Base-by-base conservation (phyloP, 2,113 vertebrate species). In the Psittacula cyanocephala region DNA sequence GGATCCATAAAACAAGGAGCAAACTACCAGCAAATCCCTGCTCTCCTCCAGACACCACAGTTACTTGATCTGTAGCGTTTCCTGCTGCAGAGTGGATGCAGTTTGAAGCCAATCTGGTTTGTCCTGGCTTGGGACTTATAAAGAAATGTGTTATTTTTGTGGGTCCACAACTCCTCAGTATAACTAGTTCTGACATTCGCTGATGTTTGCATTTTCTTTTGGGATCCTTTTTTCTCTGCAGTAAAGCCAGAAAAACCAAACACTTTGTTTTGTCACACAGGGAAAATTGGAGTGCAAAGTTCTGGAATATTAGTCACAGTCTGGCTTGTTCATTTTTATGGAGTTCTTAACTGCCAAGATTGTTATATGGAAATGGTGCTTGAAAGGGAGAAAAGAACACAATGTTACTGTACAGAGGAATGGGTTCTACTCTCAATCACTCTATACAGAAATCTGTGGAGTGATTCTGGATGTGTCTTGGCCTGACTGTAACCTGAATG, bases 301-400 rank as follows among this genome's bases (percentile, higher is more conserved):
- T 96, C 94, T 97, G 95, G 97, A 97, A 97, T 97, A 97, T 97
- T 97, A 97, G 94, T 97, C 97, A 97, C 87, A 96, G 91, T 88
- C 96, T 97, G 97, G 96, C 96, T 93, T 96, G 68, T 50, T 92
- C 94, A 53, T 76, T 95, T 96, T 96, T 95, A 95, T 95, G 96
- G 91, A 93, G 65, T 59, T 92, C 71, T 46, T 91, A 85, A 88
- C 87, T 97, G 97, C 97, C 97, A 97, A 96, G 91, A 95, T 35
- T 90, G 71, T 95, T 96, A 83, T 94, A 97, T 91, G 91, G 95
- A 96, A 97, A 97, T 92, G 95, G 84, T 86, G 87, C 68, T 96
- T 95, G 93, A 96, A 96, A 96, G 78, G 71, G 95, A 86, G 90
- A 93, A 95, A 94, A 96, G 96, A 95, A 97, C 95, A 97, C 84